Conservation (phyloP, 2,888 invertebrate species). For the Zelleria hepariella region DNA sequence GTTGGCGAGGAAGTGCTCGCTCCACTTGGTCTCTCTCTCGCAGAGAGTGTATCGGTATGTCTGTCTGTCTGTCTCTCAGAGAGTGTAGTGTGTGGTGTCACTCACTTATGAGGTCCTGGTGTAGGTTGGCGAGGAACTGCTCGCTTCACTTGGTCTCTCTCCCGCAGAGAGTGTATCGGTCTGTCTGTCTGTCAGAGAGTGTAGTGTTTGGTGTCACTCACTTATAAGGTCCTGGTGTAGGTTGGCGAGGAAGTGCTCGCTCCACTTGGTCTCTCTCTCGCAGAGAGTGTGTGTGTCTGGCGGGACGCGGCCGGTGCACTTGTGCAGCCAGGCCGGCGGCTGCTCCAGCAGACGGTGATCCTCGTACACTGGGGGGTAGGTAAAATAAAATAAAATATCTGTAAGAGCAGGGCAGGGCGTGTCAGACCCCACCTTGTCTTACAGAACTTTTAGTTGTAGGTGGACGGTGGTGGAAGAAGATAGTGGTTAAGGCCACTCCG, state of each 20-base stretch:
- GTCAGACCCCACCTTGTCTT: too few species aligned
- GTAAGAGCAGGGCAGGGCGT: too few species aligned
- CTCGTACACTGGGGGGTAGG: constrained; percentile 34
- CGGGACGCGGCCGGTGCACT: too few species aligned
- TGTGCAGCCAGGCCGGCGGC: constrained; percentile 62
- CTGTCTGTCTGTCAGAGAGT: too few species aligned
- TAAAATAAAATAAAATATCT: background rate
- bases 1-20: constrained; percentile 71
- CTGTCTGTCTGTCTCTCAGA: too few species aligned
- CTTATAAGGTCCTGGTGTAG: constrained; percentile 74
- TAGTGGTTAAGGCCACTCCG: too few species aligned
- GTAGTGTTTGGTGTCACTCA: constrained; percentile 35
- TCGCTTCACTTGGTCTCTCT: constrained; percentile 77
- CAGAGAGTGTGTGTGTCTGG: constrained; percentile 56
- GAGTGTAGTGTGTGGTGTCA: too few species aligned
- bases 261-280: constrained; percentile 76
- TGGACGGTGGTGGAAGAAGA: too few species aligned
- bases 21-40: constrained; percentile 76
- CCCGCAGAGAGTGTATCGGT: constrained; percentile 59
- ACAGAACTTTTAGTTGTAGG: too few species aligned
- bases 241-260: constrained; percentile 71
- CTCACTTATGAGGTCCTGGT: constrained; percentile 73
- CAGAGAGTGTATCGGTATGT: constrained; percentile 58
- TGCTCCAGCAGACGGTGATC: constrained; percentile 60
- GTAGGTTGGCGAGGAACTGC: constrained; percentile 70